Conservation (phyloP, 2,113 vertebrate genomes). For the Solea solea region DNA sequence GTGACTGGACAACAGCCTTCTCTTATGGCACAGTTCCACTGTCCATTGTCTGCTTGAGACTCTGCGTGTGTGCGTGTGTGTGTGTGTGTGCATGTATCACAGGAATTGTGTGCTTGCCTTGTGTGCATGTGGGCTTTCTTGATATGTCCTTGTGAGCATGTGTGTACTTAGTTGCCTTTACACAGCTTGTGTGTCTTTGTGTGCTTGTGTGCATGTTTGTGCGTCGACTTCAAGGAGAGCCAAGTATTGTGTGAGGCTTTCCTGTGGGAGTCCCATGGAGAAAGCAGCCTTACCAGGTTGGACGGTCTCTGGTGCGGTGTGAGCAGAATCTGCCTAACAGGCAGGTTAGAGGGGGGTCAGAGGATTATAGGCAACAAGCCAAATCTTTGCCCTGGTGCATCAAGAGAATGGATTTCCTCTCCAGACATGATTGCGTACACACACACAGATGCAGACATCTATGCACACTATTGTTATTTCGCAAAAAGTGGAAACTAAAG, state of each 20-base stretch:
- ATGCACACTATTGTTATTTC: slow-evolving; percentile 18
- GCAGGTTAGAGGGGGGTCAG: slow-evolving; percentile 55
- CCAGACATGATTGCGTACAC: slow-evolving; percentile 50
- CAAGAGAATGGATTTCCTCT: slow-evolving; percentile 65
- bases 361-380: slow-evolving; percentile 48
- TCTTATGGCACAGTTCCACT: slow-evolving; percentile 76
- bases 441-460: not conserved
- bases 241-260: slow-evolving; percentile 73
- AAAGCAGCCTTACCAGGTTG: slow-evolving; percentile 60
- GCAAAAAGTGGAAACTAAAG: slow-evolving; percentile 3
- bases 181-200: slow-evolving; percentile 34
- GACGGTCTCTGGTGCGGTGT: slow-evolving; percentile 15
- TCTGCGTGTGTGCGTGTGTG: slow-evolving; percentile 25
- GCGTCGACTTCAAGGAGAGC: slow-evolving; percentile 61
- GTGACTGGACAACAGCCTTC: slow-evolving; percentile 76
- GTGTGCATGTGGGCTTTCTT: slow-evolving; percentile 43
- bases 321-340: slow-evolving; percentile 35
- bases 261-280: slow-evolving; percentile 69
- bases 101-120: slow-evolving; percentile 33
- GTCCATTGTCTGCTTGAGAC: slow-evolving; percentile 67
- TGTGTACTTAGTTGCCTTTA: slow-evolving; percentile 14
- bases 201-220: slow-evolving; percentile 24
- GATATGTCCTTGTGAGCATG: slow-evolving; percentile 34
- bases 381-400: slow-evolving; percentile 48
- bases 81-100: slow-evolving; percentile 26